phyloP scores from a whole-genome alignment of 2,113 vertebrate species.

The Plotosus lineatus region DNA sequence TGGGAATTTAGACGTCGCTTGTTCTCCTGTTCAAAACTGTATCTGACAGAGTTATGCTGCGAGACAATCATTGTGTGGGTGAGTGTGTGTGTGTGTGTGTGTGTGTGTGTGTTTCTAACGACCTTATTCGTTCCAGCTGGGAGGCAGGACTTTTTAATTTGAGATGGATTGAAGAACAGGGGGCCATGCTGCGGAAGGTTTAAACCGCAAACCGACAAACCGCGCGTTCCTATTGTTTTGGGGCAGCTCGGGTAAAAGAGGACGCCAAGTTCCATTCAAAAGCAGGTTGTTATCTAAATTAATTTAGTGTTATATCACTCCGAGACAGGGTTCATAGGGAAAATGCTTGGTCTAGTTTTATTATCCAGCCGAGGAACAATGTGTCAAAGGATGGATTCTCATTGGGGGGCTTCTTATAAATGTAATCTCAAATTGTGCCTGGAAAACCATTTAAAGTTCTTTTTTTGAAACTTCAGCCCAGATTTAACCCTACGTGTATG shows the following conservation, averaged over 20 bases:
- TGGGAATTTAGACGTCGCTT: neutral
- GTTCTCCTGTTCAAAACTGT: neutral
- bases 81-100: neutral
- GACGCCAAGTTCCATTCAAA: neutral
- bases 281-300: neutral
- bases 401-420: neutral
- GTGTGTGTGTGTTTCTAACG: neutral
- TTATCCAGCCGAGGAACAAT: neutral
- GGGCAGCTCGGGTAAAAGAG: neutral
- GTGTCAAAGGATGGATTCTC: constrained; percentile 5
- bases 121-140: neutral
- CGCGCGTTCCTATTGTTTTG: no score
- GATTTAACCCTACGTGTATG: neutral
- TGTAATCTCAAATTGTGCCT: neutral
- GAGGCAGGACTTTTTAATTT: neutral
- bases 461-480: neutral
- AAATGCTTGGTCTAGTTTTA: neutral
- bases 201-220: neutral
- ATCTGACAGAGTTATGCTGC: constrained; percentile 11
- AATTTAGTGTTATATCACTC: neutral
- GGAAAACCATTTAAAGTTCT: neutral
- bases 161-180: neutral
- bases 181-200: neutral
- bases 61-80: neutral
- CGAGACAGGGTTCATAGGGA: neutral